phyloP scores from a whole-genome alignment of 2,113 vertebrate species.

The Leucoraja erinaceus region DNA sequence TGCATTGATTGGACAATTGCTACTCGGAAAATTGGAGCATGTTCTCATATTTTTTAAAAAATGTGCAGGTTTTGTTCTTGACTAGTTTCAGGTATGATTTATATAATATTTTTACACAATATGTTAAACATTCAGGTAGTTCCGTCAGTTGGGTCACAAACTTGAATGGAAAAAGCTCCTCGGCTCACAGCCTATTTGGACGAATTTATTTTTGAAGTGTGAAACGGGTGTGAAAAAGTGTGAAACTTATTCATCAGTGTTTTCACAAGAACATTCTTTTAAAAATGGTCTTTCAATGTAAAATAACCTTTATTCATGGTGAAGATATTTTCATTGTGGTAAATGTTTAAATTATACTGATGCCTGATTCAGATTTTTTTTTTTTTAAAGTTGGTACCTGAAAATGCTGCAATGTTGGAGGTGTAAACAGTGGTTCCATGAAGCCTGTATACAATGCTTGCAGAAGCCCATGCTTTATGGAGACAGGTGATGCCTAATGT shows the following conservation, averaged over 20 bases:
- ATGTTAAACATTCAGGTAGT: too few species aligned
- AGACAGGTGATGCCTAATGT: constrained; percentile 64
- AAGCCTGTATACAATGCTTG: constrained; percentile 90
- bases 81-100: too few species aligned
- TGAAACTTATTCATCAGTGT: too few species aligned
- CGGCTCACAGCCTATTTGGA: background rate
- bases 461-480: constrained; percentile 94
- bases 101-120: too few species aligned
- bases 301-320: background rate
- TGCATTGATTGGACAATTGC: too few species aligned
- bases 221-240: too few species aligned
- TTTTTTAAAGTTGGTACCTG: constrained; percentile 82
- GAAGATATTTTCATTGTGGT: background rate
- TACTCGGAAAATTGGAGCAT: too few species aligned
- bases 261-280: background rate
- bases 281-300: background rate
- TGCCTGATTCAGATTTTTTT: constrained; percentile 40
- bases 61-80: too few species aligned
- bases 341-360: background rate
- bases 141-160: too few species aligned
- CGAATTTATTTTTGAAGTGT: background rate
- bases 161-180: too few species aligned
- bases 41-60: too few species aligned
- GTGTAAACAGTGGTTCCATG: constrained; percentile 97
- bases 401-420: constrained; percentile 97